Conservation (phyloP, 2,888 invertebrate genomes). For the Cephus pygmeus region DNA sequence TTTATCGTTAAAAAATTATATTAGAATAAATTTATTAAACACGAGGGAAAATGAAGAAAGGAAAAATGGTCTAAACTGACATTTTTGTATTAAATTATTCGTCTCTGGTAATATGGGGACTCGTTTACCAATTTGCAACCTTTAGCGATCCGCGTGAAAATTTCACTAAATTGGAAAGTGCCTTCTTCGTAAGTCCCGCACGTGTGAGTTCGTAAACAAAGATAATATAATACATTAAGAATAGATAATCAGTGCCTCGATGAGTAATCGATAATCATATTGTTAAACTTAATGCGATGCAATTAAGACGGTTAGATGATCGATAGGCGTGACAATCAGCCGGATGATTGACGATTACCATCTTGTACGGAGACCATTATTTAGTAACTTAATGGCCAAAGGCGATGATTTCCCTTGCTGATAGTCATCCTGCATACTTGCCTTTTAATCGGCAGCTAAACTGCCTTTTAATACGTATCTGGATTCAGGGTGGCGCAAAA, state of each 20-base stretch:
- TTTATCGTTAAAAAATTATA: neutral
- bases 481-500: slow-evolving; percentile 16
- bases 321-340: slow-evolving; percentile 10
- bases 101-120: neutral
- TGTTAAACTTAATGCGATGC: slow-evolving; percentile 52
- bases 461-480: slow-evolving; percentile 8
- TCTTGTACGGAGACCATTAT: slow-evolving; percentile 19
- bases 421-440: neutral
- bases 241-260: slow-evolving; percentile 45
- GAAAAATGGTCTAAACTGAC: neutral
- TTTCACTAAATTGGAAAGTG: neutral
- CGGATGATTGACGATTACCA: slow-evolving; percentile 5
- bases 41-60: neutral
- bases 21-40: neutral
- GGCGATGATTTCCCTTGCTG: neutral
- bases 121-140: neutral
- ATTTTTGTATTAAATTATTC: neutral
- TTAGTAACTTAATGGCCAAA: slow-evolving; percentile 34
- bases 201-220: slow-evolving; percentile 25
- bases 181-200: neutral
- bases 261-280: slow-evolving; percentile 49
- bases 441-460: neutral
- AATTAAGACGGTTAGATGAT: slow-evolving; percentile 43
- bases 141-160: neutral
- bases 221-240: slow-evolving; percentile 43